Evolutionary conservation across 2,113 vertebrate genomes (phyloP).

Genomic region (Oryctolagus cuniculus): DNA sequence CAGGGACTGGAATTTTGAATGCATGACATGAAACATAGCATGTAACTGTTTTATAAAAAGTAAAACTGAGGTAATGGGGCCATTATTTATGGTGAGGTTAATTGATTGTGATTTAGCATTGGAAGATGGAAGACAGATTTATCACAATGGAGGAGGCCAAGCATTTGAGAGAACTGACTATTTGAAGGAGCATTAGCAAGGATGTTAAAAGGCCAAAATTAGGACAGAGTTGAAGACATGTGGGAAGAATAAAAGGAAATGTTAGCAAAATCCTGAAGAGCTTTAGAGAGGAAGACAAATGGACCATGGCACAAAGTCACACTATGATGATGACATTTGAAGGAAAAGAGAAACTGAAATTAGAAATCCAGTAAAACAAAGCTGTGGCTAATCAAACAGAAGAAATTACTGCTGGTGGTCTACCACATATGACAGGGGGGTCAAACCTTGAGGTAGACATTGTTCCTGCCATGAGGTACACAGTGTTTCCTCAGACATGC

Average conservation of each 20-base stretch:
- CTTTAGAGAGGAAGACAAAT: neutral
- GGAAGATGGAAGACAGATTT: neutral
- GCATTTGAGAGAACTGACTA: neutral
- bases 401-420: neutral
- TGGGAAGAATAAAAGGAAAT: neutral
- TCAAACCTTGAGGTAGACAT: neutral
- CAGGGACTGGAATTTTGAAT: too few species aligned
- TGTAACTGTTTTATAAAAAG: neutral
- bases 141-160: neutral
- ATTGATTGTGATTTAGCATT: neutral
- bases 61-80: neutral
- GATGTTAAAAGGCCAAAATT: neutral
- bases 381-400: neutral
- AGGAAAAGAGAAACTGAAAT: neutral
- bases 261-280: neutral
- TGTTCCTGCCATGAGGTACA: neutral
- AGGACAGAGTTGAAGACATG: neutral
- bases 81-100: neutral
- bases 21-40: neutral
- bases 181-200: neutral
- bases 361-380: neutral
- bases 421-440: neutral
- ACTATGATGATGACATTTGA: neutral
- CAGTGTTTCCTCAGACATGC: neutral
- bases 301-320: neutral